Evolutionary conservation across 2,797 vertebrate species (phyloP).

Genomic region (Oryzias dopingdopingensis): DNA sequence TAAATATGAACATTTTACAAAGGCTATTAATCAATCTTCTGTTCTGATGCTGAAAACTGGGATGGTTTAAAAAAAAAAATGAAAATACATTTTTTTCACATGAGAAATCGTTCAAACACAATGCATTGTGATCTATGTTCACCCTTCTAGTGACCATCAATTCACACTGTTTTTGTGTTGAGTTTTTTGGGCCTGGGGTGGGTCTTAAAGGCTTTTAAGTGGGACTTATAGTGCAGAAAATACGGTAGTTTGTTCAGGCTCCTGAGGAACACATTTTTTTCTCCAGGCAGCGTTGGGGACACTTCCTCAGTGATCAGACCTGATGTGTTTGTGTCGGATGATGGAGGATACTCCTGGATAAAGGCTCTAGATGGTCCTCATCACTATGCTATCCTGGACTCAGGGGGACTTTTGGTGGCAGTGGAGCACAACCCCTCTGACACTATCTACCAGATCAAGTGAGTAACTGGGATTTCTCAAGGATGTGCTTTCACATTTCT

Average conservation of each 20-base stretch:
- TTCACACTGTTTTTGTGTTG: too few species aligned
- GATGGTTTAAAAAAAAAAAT: too few species aligned
- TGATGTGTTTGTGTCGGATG: constrained; percentile 93
- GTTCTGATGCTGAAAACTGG: too few species aligned
- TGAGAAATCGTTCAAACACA: too few species aligned
- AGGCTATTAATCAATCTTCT: too few species aligned
- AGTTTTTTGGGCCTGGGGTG: too few species aligned
- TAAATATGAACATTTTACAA: too few species aligned
- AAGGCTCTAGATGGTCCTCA: constrained; percentile 88
- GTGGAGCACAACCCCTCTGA: constrained; percentile 79
- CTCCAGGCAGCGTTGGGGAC: constrained; percentile 89
- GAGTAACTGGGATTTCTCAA: constrained; percentile 42
- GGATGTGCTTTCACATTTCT: not conserved
- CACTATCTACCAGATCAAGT: constrained; percentile 85
- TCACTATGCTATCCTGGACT: constrained; percentile 93
- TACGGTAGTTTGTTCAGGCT: not conserved
- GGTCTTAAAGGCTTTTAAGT: too few species aligned
- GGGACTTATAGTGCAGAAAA: too few species aligned
- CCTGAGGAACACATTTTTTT: constrained; percentile 2
- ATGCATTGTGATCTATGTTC: too few species aligned
- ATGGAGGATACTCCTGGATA: constrained; percentile 92
- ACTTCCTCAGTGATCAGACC: constrained; percentile 85
- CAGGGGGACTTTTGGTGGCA: constrained; percentile 91
- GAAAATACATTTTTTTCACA: too few species aligned
- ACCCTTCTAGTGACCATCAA: too few species aligned